phyloP scores from a whole-genome alignment of 2,797 vertebrate genomes.

The Eurystomus glaucurus region DNA sequence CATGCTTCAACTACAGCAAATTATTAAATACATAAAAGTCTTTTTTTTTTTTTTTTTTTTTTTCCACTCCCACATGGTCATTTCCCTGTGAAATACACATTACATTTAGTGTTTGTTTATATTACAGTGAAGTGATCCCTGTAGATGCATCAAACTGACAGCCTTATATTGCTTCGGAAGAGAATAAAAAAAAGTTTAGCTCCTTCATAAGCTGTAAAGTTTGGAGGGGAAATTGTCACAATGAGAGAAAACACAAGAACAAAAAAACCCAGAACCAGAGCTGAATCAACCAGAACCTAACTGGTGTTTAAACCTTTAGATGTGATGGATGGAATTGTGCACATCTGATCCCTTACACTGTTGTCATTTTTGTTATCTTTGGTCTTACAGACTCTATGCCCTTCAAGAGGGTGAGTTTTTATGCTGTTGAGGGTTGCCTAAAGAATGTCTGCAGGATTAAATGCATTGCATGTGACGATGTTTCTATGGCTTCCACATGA shows the following conservation, averaged over 20 bases:
- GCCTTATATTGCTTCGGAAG: not conserved
- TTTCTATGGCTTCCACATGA: not conserved
- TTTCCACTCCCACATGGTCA: not conserved
- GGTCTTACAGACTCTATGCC: not conserved
- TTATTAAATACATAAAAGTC: not conserved
- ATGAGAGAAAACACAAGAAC: not conserved
- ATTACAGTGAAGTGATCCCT: not conserved
- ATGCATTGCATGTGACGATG: not conserved
- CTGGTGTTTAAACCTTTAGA: not conserved
- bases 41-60: not conserved
- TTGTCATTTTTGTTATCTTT: not conserved
- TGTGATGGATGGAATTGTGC: not conserved
- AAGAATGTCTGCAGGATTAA: not conserved
- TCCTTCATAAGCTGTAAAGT: not conserved
- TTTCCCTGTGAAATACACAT: constrained; percentile 7
- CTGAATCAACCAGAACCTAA: not conserved
- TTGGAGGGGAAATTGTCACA: not conserved
- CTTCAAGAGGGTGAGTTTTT: not conserved
- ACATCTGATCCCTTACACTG: not conserved
- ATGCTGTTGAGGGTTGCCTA: not conserved
- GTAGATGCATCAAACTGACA: not conserved
- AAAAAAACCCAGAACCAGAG: not conserved
- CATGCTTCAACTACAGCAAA: constrained; percentile 12
- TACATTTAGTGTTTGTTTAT: constrained; percentile 1
- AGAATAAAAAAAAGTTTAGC: not conserved